A percentile compares a stretch with the other conserved stretches of the same genome.
Conservation (phyloP, 1,140 invertebrate genomes). For the Drosophila mojavensis region DNA sequence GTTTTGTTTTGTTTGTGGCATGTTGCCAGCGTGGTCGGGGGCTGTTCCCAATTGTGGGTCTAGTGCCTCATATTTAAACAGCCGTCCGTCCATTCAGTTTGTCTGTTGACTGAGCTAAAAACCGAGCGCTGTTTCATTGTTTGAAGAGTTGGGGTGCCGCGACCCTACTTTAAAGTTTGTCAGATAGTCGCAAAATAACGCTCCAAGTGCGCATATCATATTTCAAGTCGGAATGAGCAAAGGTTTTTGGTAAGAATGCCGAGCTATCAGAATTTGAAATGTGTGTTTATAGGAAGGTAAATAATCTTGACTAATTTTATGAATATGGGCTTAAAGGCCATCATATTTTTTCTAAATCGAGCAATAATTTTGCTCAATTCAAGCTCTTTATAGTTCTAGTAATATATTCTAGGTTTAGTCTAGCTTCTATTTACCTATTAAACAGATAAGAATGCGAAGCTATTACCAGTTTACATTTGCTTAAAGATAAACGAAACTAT, state of each 20-base stretch:
- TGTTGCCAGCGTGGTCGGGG: slow-evolving; percentile 20
- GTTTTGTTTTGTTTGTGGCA: slow-evolving; percentile 26
- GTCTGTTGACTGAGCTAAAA: slow-evolving; percentile 51
- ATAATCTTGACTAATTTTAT: background rate
- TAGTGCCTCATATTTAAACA: slow-evolving; percentile 63
- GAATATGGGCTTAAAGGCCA: background rate
- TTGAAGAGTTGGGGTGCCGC: slow-evolving; percentile 16
- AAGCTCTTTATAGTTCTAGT: background rate
- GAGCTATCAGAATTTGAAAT: background rate
- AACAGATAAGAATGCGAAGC: too few relatives aligned
- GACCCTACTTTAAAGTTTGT: slow-evolving; percentile 11
- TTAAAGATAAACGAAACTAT: too few relatives aligned
- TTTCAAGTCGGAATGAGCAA: slow-evolving; percentile 9
- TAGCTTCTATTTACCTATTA: too few relatives aligned
- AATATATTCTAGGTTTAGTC: background rate
- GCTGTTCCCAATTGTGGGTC: slow-evolving; percentile 61
- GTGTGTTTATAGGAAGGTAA: background rate
- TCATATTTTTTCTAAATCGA: background rate
- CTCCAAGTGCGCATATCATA: slow-evolving; percentile 16
- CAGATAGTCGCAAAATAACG: slow-evolving; percentile 20
- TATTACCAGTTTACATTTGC: too few relatives aligned
- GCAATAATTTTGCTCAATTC: too few relatives aligned
- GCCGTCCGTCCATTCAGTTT: slow-evolving; percentile 56
- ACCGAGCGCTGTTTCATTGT: slow-evolving; percentile 20
- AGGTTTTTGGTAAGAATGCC: background rate